phyloP scores from a whole-genome alignment of 1,140 invertebrate species.

The Pachypsylla venusta region DNA sequence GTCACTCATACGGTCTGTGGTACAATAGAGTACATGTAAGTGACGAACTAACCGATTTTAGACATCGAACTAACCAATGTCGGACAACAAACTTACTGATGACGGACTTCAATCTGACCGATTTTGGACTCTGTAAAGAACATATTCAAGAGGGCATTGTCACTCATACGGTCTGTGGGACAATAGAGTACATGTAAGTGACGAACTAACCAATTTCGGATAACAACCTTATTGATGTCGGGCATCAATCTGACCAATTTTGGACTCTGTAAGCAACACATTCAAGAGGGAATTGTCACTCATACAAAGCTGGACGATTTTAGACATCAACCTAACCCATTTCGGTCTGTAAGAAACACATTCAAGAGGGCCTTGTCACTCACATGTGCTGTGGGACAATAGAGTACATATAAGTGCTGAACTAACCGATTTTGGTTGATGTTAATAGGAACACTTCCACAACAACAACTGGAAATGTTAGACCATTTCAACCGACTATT shows the following conservation, averaged over 20 bases:
- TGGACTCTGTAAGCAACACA: constrained; percentile 98
- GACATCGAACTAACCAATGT: no score
- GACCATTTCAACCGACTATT: no score
- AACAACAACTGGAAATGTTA: no score
- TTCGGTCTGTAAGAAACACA: constrained; percentile 99
- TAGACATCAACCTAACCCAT: constrained; percentile 97
- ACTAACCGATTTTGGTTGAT: no score
- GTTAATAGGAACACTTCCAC: no score
- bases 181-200: constrained; percentile 97
- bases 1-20: constrained; percentile 99
- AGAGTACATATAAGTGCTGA: constrained; percentile 96
- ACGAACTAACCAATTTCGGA: no score
- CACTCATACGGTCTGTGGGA: constrained; percentile 98
- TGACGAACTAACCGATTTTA: no score
- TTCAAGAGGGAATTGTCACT: constrained; percentile 85
- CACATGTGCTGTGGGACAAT: constrained; percentile 99
- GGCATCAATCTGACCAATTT: constrained; percentile 99
- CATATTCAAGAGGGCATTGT: constrained; percentile 88
- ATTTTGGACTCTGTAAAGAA: constrained; percentile 98
- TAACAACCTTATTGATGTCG: no score
- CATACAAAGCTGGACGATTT: no score
- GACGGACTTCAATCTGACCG: constrained; percentile 99
- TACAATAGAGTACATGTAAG: constrained; percentile 98
- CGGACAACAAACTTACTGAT: constrained; percentile 97
- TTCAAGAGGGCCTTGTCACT: constrained; percentile 85